Percentiles rank a stretch among this genome's conserved stretches.
phyloP scores from a whole-genome alignment of 2,888 invertebrate genomes.

The Stenolophus ochropezus region DNA sequence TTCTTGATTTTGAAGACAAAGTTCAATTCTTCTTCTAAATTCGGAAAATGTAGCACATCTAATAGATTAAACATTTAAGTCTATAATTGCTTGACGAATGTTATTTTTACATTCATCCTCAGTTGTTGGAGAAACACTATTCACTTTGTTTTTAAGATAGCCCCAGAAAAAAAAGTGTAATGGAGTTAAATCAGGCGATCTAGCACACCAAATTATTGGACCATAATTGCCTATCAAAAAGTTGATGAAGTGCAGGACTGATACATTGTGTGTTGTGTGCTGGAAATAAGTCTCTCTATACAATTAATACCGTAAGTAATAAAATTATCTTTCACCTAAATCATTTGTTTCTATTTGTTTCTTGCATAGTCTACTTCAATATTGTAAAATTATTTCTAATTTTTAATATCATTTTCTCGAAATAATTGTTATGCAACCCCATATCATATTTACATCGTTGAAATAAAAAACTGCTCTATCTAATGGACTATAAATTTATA shows the following conservation, averaged over 20 bases:
- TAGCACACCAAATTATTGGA: background rate
- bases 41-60: background rate
- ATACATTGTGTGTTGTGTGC: background rate
- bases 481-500: no score
- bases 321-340: no score
- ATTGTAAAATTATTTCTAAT: no score
- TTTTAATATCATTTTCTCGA: no score
- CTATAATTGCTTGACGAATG: background rate
- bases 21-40: background rate
- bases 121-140: background rate
- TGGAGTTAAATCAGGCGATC: slow-evolving; percentile 2
- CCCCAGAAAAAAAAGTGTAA: background rate
- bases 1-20: background rate
- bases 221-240: background rate
- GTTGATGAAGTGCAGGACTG: background rate
- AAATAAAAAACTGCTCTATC: no score
- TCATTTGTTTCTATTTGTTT: no score
- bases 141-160: background rate
- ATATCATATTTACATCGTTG: no score
- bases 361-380: no score
- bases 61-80: background rate
- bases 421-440: no score
- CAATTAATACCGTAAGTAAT: no score
- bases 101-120: background rate
- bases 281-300: no score